These are phyloP conservation scores for Lophochroa leadbeateri DNA, from an alignment of 2,113 vertebrate species.

Conservation along the genomic window DNA sequence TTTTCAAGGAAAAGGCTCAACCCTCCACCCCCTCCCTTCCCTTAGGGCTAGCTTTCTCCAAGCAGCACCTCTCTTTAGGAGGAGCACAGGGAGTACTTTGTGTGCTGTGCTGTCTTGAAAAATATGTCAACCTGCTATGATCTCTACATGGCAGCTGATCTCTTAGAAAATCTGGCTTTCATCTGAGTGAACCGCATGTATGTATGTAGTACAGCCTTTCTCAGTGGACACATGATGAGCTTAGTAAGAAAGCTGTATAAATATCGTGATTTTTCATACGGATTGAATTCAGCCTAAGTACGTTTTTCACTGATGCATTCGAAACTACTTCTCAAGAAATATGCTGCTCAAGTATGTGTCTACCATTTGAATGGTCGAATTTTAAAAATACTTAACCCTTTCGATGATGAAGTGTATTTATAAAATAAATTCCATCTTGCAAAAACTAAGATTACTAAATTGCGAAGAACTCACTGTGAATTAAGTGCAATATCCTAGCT, in stretches of 20 bases:
- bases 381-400: not conserved
- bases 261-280: not conserved
- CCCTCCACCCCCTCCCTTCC: not conserved
- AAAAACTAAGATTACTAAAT: not conserved
- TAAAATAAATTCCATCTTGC: not conserved
- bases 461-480: not conserved
- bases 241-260: not conserved
- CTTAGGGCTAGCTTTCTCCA: not conserved
- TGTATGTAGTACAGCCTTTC: not conserved
- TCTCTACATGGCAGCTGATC: not conserved
- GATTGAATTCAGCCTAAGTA: not conserved
- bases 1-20: not conserved
- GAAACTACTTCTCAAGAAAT: not conserved
- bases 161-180: not conserved
- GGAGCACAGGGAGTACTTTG: not conserved
- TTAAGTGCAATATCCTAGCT: not conserved
- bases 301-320: not conserved
- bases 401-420: not conserved
- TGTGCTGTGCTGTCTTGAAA: constrained; percentile 6
- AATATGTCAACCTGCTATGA: not conserved
- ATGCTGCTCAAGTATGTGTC: not conserved
- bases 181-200: not conserved
- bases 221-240: not conserved
- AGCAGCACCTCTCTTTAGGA: not conserved
- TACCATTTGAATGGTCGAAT: not conserved